phyloP scores from a whole-genome alignment of 2,888 invertebrate genomes.

The Stramonita haemastoma region DNA sequence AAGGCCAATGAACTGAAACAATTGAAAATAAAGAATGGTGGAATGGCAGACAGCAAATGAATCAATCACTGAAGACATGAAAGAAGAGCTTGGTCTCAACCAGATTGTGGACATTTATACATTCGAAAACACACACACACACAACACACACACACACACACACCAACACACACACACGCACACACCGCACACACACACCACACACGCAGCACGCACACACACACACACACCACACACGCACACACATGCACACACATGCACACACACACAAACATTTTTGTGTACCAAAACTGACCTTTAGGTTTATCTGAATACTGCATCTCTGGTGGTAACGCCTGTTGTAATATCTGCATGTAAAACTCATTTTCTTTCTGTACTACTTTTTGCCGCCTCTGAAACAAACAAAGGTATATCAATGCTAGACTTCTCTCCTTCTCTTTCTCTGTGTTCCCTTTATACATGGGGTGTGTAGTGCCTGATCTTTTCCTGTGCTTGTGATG shows the following conservation, averaged over 20 bases:
- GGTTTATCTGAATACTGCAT: conserved; percentile 76
- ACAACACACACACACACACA: background rate
- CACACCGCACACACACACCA: background rate
- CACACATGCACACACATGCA: conserved; percentile 6
- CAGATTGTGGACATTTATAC: too few species aligned
- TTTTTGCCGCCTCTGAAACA: conserved; percentile 88
- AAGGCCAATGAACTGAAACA: too few species aligned
- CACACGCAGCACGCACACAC: background rate
- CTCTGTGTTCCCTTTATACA: too few species aligned
- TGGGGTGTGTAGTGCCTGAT: too few species aligned
- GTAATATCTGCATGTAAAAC: conserved; percentile 93
- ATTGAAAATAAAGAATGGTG: too few species aligned
- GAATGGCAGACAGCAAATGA: too few species aligned
- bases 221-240: background rate
- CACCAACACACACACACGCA: background rate
- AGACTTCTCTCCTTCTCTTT: too few species aligned
- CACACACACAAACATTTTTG: background rate
- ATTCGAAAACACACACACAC: background rate
- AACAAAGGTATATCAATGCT: background rate
- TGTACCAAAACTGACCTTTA: conserved; percentile 59
- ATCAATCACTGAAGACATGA: too few species aligned
- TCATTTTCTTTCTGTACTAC: conserved; percentile 96
- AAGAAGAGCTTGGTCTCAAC: too few species aligned
- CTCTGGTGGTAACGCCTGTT: conserved; percentile 91
- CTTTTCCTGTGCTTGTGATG: too few species aligned